Percentiles rank a stretch among this genome's conserved stretches.
phyloP scores from a whole-genome alignment of 2,888 invertebrate species.

The Ommatoiulus sabulosus region DNA sequence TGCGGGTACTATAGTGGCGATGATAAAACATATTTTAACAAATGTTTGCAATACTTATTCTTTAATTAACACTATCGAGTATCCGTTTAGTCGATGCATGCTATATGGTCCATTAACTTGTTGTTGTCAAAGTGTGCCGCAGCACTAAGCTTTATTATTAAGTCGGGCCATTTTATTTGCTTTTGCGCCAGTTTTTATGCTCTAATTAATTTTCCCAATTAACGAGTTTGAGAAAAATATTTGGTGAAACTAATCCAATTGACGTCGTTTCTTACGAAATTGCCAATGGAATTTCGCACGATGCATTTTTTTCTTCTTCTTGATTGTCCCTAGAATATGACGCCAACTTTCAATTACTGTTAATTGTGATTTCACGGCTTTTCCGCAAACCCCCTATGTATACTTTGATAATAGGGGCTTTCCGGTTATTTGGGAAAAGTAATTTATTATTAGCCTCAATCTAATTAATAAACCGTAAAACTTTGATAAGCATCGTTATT shows the following conservation, averaged over 20 bases:
- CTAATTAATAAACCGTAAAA: conserved; percentile 39
- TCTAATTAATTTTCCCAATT: neutral
- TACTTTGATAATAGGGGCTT: neutral
- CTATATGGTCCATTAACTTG: no score
- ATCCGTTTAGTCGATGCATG: no score
- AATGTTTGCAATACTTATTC: no score
- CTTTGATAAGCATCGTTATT: conserved; percentile 40
- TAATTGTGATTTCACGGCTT: conserved; percentile 33
- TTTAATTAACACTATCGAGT: no score
- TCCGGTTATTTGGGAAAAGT: conserved; percentile 1
- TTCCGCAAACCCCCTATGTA: conserved; percentile 12
- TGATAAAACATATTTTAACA: no score
- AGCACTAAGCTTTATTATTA: neutral
- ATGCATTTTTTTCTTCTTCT: neutral
- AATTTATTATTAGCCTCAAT: conserved; percentile 36
- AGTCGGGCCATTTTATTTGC: neutral
- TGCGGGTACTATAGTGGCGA: no score
- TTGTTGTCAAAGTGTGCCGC: no score
- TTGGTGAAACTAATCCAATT: neutral
- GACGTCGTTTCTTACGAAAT: neutral
- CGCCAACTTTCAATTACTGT: neutral
- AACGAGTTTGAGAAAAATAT: neutral
- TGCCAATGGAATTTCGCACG: neutral
- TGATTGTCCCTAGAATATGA: neutral
- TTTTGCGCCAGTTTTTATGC: neutral